Base-by-base conservation (phyloP, 2,888 invertebrate genomes). In the Serrognathus titanus region DNA sequence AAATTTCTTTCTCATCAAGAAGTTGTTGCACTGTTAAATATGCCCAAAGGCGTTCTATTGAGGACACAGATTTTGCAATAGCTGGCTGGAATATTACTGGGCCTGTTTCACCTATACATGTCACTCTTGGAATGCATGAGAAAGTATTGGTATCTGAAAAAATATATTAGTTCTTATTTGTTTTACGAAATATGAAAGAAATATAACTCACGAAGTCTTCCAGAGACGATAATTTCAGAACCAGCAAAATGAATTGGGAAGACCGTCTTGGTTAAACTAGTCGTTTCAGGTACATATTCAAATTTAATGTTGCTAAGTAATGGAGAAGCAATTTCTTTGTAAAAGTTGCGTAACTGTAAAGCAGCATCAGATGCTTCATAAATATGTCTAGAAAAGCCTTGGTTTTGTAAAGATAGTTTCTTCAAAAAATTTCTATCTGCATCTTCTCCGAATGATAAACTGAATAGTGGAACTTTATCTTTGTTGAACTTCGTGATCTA, bases 401-500 rank as follows among this genome's bases (percentile, higher is more conserved):
- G 79, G 75, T 88, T 88, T 58, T 83, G 81, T 12, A 84, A 76
- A 0, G 89, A 83, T 43, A 90, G 69, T 69, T 83, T 84, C 66
- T 85, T 83, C 16, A 90, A 74, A 72, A 89, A 86, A 20, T 80
- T 75, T 64, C 84, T 82, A 72, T 89, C 86, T 0, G 88, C 87
- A 55, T 84, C 85, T 56, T 82, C 81, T 2, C 89, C 89, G 68
- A 90, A 88, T n/a, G 86, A 88, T 43, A 90, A 78, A 1, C 85
- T 82, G 71, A 84, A 88, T 54, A 89, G 82, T 4, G 85, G 64
- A 11, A 63, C 55, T 11, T 51, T 55, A 11, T 49, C 76, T 13
- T 81, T 79, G 63, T 79, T 80, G 63, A 75, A 37, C 37, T 63
- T 64, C 40, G 55, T 38, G 16, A 63, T 56, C 63, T 64, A 50